phyloP scores from a whole-genome alignment of 1,140 invertebrate genomes.

The Psix sp. region DNA sequence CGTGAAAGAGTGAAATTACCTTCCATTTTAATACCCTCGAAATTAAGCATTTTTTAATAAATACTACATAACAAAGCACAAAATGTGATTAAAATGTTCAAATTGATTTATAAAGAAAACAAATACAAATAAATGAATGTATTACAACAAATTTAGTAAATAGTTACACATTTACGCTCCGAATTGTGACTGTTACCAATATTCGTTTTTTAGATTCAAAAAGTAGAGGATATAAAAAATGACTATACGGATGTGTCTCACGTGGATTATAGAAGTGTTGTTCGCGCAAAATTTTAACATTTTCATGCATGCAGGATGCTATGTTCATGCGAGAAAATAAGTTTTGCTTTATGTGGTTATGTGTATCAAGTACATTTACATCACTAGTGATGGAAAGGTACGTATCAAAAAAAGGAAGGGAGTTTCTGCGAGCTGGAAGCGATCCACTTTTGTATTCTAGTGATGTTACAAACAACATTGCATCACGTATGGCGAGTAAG shows the following conservation, averaged over 20 bases:
- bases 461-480: slow-evolving; percentile 62
- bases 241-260: slow-evolving; percentile 16
- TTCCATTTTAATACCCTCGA: too few relatives aligned
- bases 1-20: too few relatives aligned
- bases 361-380: slow-evolving; percentile 34
- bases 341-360: slow-evolving; percentile 64
- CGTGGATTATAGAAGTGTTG: slow-evolving; percentile 49
- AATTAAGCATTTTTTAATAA: too few relatives aligned
- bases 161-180: slow-evolving; percentile 11
- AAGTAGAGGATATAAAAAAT: slow-evolving; percentile 1
- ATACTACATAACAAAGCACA: too few relatives aligned
- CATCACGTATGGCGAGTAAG: slow-evolving; percentile 68
- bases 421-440: slow-evolving; percentile 21
- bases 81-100: too few relatives aligned
- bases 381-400: slow-evolving; percentile 36
- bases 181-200: too few relatives aligned
- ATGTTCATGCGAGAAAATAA: slow-evolving; percentile 65
- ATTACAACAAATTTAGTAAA: too few relatives aligned
- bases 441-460: slow-evolving; percentile 69
- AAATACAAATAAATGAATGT: too few relatives aligned
- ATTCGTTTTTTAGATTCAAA: slow-evolving; percentile 6
- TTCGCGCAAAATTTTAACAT: slow-evolving; percentile 44
- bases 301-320: slow-evolving; percentile 66
- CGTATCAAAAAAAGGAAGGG: slow-evolving; percentile 3
- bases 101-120: too few relatives aligned